Base-by-base conservation (phyloP, 2,113 vertebrate genomes). In the Pyxicephalus adspersus region DNA sequence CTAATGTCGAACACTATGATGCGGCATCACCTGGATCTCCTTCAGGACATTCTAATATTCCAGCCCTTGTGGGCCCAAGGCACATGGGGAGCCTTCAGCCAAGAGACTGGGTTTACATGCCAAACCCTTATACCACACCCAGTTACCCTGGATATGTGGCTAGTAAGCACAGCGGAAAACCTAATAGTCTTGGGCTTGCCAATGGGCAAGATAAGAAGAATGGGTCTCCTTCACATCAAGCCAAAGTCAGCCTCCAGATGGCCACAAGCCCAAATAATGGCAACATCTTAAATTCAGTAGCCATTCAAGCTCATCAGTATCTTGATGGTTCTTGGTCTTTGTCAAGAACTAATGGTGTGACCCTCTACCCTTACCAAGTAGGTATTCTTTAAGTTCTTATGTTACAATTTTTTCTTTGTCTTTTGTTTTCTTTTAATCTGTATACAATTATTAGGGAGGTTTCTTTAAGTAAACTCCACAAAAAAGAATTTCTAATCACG, bases 341-440 rank as follows among this genome's bases (percentile, higher is more conserved):
- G 87, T 95, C 94, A 18, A 91, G 95, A 85, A 92, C 93, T 0
- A 97, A 97, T 26, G 98, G 96, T 0, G 94, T 99, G 73, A 98
- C 96, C 25, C 93, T 98, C 23, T 98, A 97, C 86, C 97, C 98
- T 0, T 98, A 98, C 87, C 96, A 98, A 93, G 97, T 98, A 91
- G 90, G 93, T 84, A 19, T n/a, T 31, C 77, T 55, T 28, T 19
- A 45, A 13, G 38, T 13, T 45, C 8, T 45, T 45, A 45, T 45
- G 38, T 45, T 45, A 34, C 6, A 3, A 34, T 34, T 34, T 34
- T 34, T 34, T 13, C 38, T 13, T 13, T 1, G 11, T 45, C 2
- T 9, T 9, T 45, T 0, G 15, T 45, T 11, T 45, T 13, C 15
- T 9, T 45, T 45, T 45, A 8, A 13, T 45, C 8, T 13, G 15